These are phyloP conservation scores for Microcebus lehilahytsara DNA, from an alignment of 2,113 vertebrate species.

Conservation along the genomic window DNA sequence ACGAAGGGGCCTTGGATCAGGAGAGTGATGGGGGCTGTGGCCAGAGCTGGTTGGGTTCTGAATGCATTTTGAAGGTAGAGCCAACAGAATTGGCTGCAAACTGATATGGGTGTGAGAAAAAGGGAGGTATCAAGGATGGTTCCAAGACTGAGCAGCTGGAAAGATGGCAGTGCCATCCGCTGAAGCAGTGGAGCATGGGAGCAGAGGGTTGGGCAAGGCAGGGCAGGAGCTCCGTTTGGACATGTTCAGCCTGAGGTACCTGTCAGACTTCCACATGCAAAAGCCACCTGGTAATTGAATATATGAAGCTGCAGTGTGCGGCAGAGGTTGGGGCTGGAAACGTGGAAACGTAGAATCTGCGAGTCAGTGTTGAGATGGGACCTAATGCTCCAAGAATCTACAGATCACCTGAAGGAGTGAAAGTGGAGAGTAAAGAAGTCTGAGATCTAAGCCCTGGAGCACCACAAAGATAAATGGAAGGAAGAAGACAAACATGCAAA, in stretches of 20 bases:
- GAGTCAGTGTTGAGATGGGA: background rate
- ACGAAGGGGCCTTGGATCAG: background rate
- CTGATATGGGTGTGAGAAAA: background rate
- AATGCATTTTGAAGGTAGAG: background rate
- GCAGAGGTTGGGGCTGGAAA: background rate
- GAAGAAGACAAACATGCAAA: background rate
- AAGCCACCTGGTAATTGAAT: background rate
- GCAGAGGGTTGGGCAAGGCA: background rate
- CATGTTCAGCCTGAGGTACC: background rate
- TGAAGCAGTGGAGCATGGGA: background rate
- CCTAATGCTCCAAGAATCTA: background rate
- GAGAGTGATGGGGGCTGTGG: background rate
- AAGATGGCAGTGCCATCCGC: background rate
- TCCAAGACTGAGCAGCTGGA: background rate
- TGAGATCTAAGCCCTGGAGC: too few species aligned
- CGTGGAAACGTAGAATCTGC: accelerated
- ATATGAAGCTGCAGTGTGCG: too few species aligned
- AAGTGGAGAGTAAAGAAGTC: background rate
- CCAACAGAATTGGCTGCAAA: background rate
- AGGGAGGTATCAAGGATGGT: background rate
- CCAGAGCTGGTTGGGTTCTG: background rate
- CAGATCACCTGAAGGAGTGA: background rate
- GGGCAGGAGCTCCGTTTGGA: background rate
- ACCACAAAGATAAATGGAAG: background rate
- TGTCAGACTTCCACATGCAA: too few species aligned